These are phyloP conservation scores for Megalops cyprinoides DNA, from an alignment of 2,797 vertebrate species.

Conservation along the genomic window DNA sequence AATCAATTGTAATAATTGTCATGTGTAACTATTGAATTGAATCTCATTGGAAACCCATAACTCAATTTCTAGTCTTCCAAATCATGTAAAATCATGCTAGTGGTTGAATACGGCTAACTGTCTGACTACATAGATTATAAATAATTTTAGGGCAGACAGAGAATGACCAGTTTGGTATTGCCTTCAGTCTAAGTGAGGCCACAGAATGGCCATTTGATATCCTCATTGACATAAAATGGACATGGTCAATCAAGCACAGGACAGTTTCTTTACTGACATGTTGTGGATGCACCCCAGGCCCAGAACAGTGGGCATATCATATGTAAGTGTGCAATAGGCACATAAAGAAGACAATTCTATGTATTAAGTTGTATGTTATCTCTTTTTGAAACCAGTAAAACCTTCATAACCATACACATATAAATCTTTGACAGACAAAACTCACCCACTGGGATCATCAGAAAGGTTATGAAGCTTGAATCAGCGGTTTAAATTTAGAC, in stretches of 20 bases:
- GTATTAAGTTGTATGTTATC: not conserved
- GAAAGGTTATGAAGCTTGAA: constrained; percentile 13
- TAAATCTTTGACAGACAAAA: no score
- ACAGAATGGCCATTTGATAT: not conserved
- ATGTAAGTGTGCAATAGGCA: not conserved
- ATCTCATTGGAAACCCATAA: no score
- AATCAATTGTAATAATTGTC: no score
- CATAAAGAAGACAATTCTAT: not conserved
- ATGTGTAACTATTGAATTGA: no score
- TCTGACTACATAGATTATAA: not conserved
- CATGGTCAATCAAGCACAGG: no score
- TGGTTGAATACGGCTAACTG: not conserved
- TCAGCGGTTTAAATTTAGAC: not conserved
- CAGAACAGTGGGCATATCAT: no score
- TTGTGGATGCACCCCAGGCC: no score
- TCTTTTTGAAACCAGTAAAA: not conserved
- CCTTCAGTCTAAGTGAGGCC: not conserved
- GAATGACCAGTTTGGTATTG: not conserved
- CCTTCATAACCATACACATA: not conserved
- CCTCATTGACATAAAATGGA: no score
- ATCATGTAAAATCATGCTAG: not conserved
- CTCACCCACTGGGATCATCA: not conserved
- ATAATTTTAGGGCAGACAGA: not conserved
- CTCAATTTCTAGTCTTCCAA: no score
- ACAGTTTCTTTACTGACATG: no score